phyloP scores from a whole-genome alignment of 2,113 vertebrate species.

The Cynoglossus semilaevis region DNA sequence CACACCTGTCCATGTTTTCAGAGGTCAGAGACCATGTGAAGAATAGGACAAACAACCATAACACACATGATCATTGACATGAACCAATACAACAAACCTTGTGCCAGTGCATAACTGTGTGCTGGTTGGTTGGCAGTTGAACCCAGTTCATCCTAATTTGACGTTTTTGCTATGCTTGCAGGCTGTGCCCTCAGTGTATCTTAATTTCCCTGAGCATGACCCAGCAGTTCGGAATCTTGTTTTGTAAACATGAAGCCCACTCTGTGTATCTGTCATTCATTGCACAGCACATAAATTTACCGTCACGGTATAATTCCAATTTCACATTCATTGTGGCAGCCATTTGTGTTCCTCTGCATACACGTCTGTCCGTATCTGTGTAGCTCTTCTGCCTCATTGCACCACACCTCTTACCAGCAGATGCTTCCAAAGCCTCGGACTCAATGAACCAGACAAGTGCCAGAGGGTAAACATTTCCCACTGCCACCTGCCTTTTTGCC shows the following conservation, averaged over 20 bases:
- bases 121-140: slow-evolving; percentile 1
- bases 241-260: slow-evolving; percentile 48
- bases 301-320: slow-evolving; percentile 27
- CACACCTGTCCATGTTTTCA: no score
- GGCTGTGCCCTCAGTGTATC: slow-evolving; percentile 9
- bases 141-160: slow-evolving; percentile 12
- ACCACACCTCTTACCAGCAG: slow-evolving; percentile 19
- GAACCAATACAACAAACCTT: neutral
- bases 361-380: slow-evolving; percentile 27
- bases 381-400: slow-evolving; percentile 47
- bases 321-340: slow-evolving; percentile 21
- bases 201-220: slow-evolving; percentile 22
- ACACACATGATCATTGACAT: neutral
- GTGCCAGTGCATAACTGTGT: slow-evolving; percentile 2
- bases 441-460: slow-evolving; percentile 60
- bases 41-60: no score
- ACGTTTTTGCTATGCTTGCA: slow-evolving; percentile 3
- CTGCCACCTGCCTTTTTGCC: slow-evolving; percentile 40
- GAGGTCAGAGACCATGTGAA: no score
- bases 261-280: slow-evolving; percentile 33
- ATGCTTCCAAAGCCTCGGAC: slow-evolving; percentile 44
- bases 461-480: slow-evolving; percentile 66
- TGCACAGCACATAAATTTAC: slow-evolving; percentile 14
- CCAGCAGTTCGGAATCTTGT: slow-evolving; percentile 29
- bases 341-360: slow-evolving; percentile 31